A percentile compares a stretch with the other conserved stretches of the same genome.
phyloP scores from a whole-genome alignment of 2,113 vertebrate species.

The Amia ocellicauda region DNA sequence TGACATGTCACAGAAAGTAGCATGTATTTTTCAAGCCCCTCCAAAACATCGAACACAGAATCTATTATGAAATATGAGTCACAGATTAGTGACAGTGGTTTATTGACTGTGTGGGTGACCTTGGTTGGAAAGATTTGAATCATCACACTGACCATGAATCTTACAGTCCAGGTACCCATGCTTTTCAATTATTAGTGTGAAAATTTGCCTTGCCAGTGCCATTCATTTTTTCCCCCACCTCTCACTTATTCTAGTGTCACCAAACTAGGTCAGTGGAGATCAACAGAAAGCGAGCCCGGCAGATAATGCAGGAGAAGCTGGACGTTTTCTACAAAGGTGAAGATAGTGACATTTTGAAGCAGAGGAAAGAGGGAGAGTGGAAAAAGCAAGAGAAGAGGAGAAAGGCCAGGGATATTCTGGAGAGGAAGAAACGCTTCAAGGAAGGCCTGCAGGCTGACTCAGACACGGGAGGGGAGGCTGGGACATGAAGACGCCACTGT shows the following conservation, averaged over 20 bases:
- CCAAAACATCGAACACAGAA: no score
- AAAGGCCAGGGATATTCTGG: conserved; percentile 76
- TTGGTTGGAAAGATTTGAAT: no score
- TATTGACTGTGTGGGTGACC: no score
- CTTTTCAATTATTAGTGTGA: no score
- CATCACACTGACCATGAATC: no score
- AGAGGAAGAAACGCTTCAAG: conserved; percentile 80
- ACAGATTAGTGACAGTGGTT: no score
- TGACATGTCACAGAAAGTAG: no score
- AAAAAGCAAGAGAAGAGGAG: conserved; percentile 81
- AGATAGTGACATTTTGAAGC: conserved; percentile 69
- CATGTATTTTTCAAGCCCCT: no score
- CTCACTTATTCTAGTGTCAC: conserved; percentile 77
- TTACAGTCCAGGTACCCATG: no score
- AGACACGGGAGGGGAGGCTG: conserved; percentile 35
- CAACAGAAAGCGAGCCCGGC: conserved; percentile 83
- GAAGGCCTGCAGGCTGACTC: conserved; percentile 50
- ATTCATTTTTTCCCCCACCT: conserved; percentile 11
- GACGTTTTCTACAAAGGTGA: conserved; percentile 81
- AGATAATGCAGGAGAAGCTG: conserved; percentile 82
- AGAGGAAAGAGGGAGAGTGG: conserved; percentile 63
- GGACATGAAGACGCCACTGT: neutral
- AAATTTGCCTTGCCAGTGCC: no score
- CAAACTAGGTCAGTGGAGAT: conserved; percentile 85
- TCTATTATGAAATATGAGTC: no score